A percentile compares a stretch with the other conserved stretches of the same genome.
These are phyloP conservation scores for Heptranchias perlo DNA, from an alignment of 2,113 vertebrate species.

Conservation along the genomic window DNA sequence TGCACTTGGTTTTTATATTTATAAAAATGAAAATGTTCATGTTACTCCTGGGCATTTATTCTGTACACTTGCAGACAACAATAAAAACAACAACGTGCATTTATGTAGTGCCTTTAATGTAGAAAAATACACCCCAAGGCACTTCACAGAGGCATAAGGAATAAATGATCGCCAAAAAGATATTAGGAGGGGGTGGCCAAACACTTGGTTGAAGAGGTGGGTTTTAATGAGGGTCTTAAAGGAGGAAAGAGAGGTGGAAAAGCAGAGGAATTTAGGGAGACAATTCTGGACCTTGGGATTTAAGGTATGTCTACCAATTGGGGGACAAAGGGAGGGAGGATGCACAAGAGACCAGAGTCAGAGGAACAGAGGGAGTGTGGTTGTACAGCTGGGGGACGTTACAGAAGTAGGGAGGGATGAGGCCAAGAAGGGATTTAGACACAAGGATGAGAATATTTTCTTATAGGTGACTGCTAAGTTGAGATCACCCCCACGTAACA, in stretches of 20 bases:
- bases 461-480: not conserved
- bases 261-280: no score
- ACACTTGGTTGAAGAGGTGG: no score
- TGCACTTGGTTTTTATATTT: not conserved
- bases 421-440: no score
- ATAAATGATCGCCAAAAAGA: no score
- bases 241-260: no score
- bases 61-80: not conserved
- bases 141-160: no score
- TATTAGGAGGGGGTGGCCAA: no score
- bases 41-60: not conserved
- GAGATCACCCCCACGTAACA: not conserved
- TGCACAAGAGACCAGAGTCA: not conserved
- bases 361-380: not conserved
- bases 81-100: not conserved
- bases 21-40: not conserved
- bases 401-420: no score
- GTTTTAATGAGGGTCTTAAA: no score
- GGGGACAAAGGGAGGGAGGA: not conserved
- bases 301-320: not conserved
- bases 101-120: no score
- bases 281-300: not conserved
- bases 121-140: no score
- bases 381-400: no score
- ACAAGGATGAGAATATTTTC: not conserved